These are phyloP conservation scores for Borostomias antarcticus DNA, from an alignment of 2,797 vertebrate genomes.

Conservation along the genomic window DNA sequence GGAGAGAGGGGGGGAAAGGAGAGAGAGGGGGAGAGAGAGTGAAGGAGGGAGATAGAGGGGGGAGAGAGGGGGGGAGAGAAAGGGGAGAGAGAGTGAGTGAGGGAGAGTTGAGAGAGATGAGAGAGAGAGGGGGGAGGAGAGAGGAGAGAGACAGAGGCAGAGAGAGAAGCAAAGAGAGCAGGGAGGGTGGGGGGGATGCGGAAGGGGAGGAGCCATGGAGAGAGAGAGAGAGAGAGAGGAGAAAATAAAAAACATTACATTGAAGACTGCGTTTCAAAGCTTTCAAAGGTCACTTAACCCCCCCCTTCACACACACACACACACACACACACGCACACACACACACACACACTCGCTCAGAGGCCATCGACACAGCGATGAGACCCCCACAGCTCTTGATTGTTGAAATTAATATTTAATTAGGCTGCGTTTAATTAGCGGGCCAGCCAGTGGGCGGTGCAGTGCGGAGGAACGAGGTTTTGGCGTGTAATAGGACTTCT, in stretches of 20 bases:
- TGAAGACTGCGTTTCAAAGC: no score
- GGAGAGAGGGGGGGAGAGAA: no score
- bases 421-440: background rate
- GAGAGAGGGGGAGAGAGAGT: background rate
- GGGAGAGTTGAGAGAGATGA: no score
- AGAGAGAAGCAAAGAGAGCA: no score
- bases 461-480: background rate
- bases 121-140: no score
- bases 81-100: no score
- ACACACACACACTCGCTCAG: background rate
- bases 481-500: background rate
- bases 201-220: no score
- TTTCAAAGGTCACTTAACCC: no score
- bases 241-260: background rate
- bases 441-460: background rate
- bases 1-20: background rate
- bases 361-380: background rate
- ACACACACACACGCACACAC: background rate
- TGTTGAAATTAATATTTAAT: background rate
- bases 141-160: no score
- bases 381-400: background rate
- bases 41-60: no score
- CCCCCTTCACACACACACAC: background rate
- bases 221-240: background rate
- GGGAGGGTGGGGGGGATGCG: no score